phyloP scores from a whole-genome alignment of 2,888 invertebrate genomes.

The Drosophila kokeensis region DNA sequence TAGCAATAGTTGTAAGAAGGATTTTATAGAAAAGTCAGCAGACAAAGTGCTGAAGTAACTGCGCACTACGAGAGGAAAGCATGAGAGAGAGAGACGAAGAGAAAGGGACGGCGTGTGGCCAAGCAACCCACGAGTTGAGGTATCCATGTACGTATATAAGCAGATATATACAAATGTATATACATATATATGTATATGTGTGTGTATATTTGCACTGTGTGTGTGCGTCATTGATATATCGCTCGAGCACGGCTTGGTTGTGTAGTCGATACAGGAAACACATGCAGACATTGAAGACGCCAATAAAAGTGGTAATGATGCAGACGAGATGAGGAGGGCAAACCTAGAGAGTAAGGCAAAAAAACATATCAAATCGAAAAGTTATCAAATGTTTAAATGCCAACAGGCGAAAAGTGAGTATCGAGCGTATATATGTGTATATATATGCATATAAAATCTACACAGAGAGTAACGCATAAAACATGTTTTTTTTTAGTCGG shows the following conservation, averaged over 20 bases:
- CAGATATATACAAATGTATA: constrained; percentile 7
- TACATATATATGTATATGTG: background rate
- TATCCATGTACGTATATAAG: constrained; percentile 8
- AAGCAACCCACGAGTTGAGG: constrained; percentile 17
- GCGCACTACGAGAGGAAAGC: background rate
- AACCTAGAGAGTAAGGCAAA: constrained; percentile 1
- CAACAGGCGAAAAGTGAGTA: background rate
- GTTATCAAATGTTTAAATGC: constrained; percentile 41
- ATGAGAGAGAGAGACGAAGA: background rate
- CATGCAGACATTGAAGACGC: constrained; percentile 60
- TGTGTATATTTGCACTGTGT: constrained; percentile 23
- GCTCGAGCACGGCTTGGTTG: constrained; percentile 34
- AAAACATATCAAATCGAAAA: constrained; percentile 41
- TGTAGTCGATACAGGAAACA: constrained; percentile 70
- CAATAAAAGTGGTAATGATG: constrained; percentile 76
- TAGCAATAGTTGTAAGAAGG: constrained; percentile 34
- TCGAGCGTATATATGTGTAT: background rate
- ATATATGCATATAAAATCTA: background rate
- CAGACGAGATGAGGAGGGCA: constrained; percentile 31
- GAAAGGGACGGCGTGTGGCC: constrained; percentile 8
- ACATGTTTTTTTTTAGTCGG: constrained; percentile 6
- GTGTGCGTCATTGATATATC: constrained; percentile 65
- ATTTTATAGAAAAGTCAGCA: constrained; percentile 41
- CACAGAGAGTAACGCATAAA: constrained; percentile 8
- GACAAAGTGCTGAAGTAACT: constrained; percentile 44